Base-by-base conservation (phyloP, 2,113 vertebrate genomes). In the Myotis davidii region DNA sequence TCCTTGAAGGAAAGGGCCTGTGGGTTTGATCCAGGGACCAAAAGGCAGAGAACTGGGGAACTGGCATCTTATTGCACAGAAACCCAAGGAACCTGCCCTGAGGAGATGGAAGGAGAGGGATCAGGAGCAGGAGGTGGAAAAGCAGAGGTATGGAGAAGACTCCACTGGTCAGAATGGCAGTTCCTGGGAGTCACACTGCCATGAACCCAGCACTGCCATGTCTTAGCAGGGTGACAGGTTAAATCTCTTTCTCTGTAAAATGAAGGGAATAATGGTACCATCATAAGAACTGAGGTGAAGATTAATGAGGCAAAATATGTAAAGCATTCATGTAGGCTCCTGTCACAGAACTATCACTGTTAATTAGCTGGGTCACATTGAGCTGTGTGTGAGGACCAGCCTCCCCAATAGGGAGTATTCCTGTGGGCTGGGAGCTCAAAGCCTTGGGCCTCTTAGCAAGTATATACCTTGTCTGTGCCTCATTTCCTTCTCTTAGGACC, bases 41-140 rank as follows among this genome's bases (percentile, higher is more conserved):
- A 86, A 94, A 87, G 72, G 90, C 73, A 64, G 81, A 95, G 61
- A 78, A 39, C 27, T 37, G 45, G 56, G 70, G 39, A 90, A 25
- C 69, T 8, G 23, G 50, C 37, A 65, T 59, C 39, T 86, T 39
- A n/a, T 20, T 32, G 17, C 52, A 85, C 29, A 85, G 74, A 92
- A 81, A n/a, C 59, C 73, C 10, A 6, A 59, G 79, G 79, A 34
- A 74, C 18, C 69, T 76, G 32, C 74, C 64, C 10, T 27, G 6
- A 54, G 42, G 48, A 77, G 17, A 37, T 10, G 14, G 48, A 56
- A 45, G 82, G 81, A 37, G 48, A 34, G 12, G 29, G 23, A 16
- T 34, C 32, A 54, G 34, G 74, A 27, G 9, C 37, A 34, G 23
- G 29, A 85, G 45, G 70, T 50, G 42, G 50, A 54, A 59, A 59